phyloP scores from a whole-genome alignment of 2,113 vertebrate genomes.

The Campylomormyrus tamandua region DNA sequence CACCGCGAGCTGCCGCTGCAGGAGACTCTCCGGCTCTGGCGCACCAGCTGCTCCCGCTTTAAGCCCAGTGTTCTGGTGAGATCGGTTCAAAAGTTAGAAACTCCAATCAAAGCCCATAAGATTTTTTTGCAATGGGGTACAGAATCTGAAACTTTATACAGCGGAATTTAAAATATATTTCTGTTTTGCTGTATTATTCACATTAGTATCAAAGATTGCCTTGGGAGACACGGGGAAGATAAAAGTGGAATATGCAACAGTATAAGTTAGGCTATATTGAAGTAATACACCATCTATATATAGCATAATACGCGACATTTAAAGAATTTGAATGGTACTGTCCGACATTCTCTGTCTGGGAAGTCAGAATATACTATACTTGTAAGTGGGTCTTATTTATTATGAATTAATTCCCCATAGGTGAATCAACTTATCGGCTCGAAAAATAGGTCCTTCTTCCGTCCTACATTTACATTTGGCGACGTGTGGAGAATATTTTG shows the following conservation, averaged over 20 bases:
- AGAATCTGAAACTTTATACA: not conserved
- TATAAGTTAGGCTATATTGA: not conserved
- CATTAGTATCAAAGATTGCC: not conserved
- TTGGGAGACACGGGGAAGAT: not conserved
- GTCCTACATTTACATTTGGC: not conserved
- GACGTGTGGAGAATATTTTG: not conserved
- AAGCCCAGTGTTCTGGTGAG: not conserved
- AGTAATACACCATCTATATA: not conserved
- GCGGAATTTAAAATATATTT: not conserved
- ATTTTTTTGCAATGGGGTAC: not conserved
- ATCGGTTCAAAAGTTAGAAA: conserved; percentile 7
- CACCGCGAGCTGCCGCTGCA: not conserved
- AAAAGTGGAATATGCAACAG: not conserved
- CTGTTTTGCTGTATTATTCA: not conserved
- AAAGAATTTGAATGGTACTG: not conserved
- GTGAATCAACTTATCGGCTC: not conserved
- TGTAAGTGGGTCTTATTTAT: conserved; percentile 6
- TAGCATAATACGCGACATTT: not conserved
- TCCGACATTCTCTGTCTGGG: not conserved
- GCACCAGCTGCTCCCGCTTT: not conserved
- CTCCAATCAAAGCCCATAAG: not conserved
- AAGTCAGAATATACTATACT: not conserved
- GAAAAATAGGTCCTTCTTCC: not conserved
- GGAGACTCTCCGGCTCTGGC: not conserved
- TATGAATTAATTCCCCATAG: not conserved